Percentiles rank a stretch among this genome's conserved stretches.
Conservation (phyloP, 2,888 invertebrate genomes). For the Tricholauxania praeusta region DNA sequence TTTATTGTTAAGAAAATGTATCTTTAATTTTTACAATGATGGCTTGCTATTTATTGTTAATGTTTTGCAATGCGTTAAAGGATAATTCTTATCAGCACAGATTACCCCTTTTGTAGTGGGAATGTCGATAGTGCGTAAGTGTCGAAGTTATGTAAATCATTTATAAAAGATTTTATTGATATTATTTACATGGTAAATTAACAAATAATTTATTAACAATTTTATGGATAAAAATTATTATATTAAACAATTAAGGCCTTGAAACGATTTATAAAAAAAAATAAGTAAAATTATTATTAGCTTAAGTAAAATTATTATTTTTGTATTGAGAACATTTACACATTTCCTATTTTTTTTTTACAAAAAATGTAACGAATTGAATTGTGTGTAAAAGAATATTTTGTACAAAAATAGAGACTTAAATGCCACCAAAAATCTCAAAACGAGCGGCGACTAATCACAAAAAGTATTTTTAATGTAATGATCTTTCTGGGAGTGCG, state of each 20-base stretch:
- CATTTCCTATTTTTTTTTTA: not conserved
- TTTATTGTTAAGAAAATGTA: too few species aligned
- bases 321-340: not conserved
- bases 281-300: constrained; percentile 13
- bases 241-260: not conserved
- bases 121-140: too few species aligned
- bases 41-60: too few species aligned
- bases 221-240: not conserved
- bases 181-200: constrained; percentile 13
- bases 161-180: constrained; percentile 11
- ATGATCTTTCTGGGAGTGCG: too few species aligned
- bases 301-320: constrained; percentile 17
- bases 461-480: too few species aligned
- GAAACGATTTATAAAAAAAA: not conserved
- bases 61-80: too few species aligned
- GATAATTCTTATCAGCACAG: too few species aligned
- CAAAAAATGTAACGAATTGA: constrained; percentile 3
- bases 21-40: too few species aligned
- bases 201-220: not conserved
- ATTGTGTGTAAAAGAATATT: constrained; percentile 6
- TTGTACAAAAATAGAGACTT: too few species aligned
- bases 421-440: too few species aligned
- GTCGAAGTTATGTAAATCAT: constrained; percentile 4
- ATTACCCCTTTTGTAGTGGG: too few species aligned
- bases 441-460: too few species aligned